A percentile compares a stretch with the other conserved stretches of the same genome.
phyloP scores from a whole-genome alignment of 2,797 vertebrate genomes.

The Rhinophrynus dorsalis region DNA sequence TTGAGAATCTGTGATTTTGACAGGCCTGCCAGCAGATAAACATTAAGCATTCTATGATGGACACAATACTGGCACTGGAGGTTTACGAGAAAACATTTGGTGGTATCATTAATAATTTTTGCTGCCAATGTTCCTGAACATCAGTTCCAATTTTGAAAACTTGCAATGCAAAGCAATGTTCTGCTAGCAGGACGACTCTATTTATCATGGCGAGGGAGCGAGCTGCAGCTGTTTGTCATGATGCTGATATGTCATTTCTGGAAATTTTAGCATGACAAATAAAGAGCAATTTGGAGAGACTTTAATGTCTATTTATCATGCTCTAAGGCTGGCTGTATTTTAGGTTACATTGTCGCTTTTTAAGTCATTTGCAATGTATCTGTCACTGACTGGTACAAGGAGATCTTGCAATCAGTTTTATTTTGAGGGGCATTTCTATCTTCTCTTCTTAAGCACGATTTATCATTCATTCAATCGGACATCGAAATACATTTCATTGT shows the following conservation, averaged over 20 bases:
- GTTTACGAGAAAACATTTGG: conserved; percentile 63
- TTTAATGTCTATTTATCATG: conserved; percentile 9
- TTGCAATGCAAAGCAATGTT: conserved; percentile 27
- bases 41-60: conserved; percentile 65
- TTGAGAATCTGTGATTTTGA: conserved; percentile 64
- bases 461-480: too few species aligned
- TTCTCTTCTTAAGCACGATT: too few species aligned
- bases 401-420: too few species aligned
- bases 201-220: conserved; percentile 38
- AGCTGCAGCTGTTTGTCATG: not conserved
- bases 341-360: not conserved
- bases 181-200: conserved; percentile 46
- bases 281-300: not conserved
- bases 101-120: conserved; percentile 63
- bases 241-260: conserved; percentile 18
- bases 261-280: not conserved
- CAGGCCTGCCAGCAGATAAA: conserved; percentile 65
- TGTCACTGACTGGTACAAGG: too few species aligned
- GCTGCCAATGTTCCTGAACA: conserved; percentile 56
- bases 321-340: not conserved
- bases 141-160: conserved; percentile 51
- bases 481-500: too few species aligned
- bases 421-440: too few species aligned
- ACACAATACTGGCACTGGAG: conserved; percentile 56
- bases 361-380: not conserved